Evolutionary conservation across 1,140 invertebrate genomes (phyloP).

Genomic region (Maniola jurtina): DNA sequence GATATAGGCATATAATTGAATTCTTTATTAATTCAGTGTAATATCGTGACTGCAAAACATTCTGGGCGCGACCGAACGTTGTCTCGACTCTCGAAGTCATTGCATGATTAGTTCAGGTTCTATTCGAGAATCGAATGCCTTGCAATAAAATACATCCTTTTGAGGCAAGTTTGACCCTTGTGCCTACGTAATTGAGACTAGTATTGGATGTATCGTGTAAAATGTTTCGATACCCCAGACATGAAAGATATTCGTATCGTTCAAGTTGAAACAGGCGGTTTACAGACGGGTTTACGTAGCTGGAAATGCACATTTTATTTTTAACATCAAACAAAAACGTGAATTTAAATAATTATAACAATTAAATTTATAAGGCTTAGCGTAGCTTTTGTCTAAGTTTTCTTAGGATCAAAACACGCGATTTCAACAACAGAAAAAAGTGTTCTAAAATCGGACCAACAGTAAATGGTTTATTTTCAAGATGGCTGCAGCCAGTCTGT

Average conservation of each 20-base stretch:
- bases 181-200: conserved; percentile 12
- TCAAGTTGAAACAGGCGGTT: conserved; percentile 45
- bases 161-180: conserved; percentile 21
- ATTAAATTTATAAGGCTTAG: too few species aligned
- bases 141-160: conserved; percentile 20
- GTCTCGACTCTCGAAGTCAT: conserved; percentile 34
- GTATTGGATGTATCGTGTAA: conserved; percentile 19
- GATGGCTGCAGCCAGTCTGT: too few species aligned
- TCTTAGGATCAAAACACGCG: too few species aligned
- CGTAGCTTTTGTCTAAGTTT: too few species aligned
- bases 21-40: conserved; percentile 9
- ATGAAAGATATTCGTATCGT: conserved; percentile 48
- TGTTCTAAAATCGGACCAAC: too few species aligned
- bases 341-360: neutral
- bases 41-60: conserved; percentile 28
- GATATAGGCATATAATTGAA: neutral
- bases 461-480: too few species aligned
- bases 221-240: conserved; percentile 39
- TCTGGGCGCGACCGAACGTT: conserved; percentile 26
- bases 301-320: conserved; percentile 25
- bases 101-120: conserved; percentile 56
- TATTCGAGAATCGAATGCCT: conserved; percentile 45
- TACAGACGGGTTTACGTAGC: conserved; percentile 36
- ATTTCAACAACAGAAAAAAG: too few species aligned
- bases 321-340: neutral